Conservation (phyloP, 2,888 invertebrate species). For the Ichneumon xanthorius region DNA sequence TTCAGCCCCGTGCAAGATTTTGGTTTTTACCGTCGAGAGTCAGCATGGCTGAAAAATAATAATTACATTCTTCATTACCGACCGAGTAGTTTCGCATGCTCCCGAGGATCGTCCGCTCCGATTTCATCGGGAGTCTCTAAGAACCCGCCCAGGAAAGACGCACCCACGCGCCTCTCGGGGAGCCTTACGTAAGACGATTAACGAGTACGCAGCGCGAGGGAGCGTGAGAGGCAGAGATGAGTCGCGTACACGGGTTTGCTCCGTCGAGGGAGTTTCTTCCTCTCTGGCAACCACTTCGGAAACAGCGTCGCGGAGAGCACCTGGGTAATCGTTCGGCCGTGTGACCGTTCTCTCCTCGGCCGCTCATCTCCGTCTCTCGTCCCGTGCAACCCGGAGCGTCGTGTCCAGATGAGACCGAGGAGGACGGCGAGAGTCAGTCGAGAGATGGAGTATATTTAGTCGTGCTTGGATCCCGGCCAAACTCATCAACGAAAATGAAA, state of each 20-base stretch:
- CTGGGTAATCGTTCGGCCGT: slow-evolving; percentile 55
- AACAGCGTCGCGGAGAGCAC: slow-evolving; percentile 15
- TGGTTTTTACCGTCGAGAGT: too few relatives aligned
- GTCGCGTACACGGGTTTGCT: slow-evolving; percentile 3
- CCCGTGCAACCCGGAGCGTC: slow-evolving; percentile 17
- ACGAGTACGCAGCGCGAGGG: slow-evolving; percentile 29
- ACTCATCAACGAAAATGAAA: slow-evolving; percentile 85
- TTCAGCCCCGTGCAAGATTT: too few relatives aligned
- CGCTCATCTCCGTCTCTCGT: slow-evolving; percentile 20
- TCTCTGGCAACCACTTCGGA: slow-evolving; percentile 16
- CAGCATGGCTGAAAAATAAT: too few relatives aligned
- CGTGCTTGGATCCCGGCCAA: slow-evolving; percentile 82
- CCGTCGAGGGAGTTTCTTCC: slow-evolving; percentile 25
- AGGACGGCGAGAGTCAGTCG: slow-evolving; percentile 35
- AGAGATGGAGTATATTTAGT: slow-evolving; percentile 83
- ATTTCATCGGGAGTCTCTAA: not conserved
- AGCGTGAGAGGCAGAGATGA: slow-evolving; percentile 3
- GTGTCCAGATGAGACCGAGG: slow-evolving; percentile 32
- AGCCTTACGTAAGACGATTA: slow-evolving; percentile 56
- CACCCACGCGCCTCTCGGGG: slow-evolving; percentile 14
- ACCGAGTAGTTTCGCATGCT: not conserved
- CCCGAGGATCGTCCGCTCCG: not conserved
- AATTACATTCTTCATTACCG: not conserved
- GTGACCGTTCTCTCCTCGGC: slow-evolving; percentile 11
- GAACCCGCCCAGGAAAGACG: not conserved